Evolutionary conservation across 2,113 vertebrate genomes (phyloP).

Genomic region (Sphaerodactylus townsendi): DNA sequence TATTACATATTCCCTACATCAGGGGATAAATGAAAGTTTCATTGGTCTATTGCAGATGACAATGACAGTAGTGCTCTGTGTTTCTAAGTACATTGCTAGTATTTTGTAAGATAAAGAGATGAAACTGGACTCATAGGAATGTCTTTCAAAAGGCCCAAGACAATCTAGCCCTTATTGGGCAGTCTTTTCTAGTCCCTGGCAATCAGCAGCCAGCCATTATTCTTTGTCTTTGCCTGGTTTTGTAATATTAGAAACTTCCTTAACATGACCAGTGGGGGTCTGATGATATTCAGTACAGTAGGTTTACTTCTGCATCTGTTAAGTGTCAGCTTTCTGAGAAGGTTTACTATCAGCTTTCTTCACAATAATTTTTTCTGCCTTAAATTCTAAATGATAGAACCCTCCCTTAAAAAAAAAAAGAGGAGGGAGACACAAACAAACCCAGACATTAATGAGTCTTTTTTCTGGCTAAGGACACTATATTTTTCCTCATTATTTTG

Average conservation of each 20-base stretch:
- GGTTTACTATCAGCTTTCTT: background rate
- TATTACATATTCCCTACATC: background rate
- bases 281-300: background rate
- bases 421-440: background rate
- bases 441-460: background rate
- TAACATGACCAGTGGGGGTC: background rate
- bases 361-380: slow-evolving; percentile 17
- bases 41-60: background rate
- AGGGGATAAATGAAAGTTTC: background rate
- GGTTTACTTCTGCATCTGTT: background rate
- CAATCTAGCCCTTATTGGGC: background rate
- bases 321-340: background rate
- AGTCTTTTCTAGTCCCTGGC: background rate
- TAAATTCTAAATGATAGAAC: background rate
- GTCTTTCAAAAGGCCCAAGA: background rate
- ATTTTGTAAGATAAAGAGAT: background rate
- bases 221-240: background rate
- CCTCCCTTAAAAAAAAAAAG: background rate
- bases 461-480: slow-evolving; percentile 1
- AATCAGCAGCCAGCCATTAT: background rate
- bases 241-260: background rate
- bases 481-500: slow-evolving; percentile 11
- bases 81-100: background rate
- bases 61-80: background rate
- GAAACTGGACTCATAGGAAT: fast-evolving